Conservation (phyloP, 2,888 invertebrate genomes). For the Pollenia amentaria region DNA sequence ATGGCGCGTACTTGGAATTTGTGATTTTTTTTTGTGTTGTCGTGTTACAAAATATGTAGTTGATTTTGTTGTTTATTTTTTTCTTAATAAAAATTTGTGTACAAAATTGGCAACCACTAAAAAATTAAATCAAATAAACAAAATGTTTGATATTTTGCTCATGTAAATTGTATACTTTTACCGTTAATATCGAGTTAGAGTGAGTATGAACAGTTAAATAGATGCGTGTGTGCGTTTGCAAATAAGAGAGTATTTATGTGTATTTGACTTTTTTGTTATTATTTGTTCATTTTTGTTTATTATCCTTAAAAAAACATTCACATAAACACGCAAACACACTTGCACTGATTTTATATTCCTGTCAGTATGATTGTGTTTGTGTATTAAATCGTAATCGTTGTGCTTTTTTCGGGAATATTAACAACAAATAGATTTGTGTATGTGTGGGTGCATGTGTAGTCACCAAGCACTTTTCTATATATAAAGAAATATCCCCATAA, state of each 20-base stretch:
- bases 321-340: background rate
- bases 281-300: conserved; percentile 38
- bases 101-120: background rate
- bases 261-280: conserved; percentile 15
- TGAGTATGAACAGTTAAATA: conserved; percentile 29
- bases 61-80: background rate
- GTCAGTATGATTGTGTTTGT: background rate
- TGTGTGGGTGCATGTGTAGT: conserved; percentile 20
- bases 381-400: background rate
- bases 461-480: conserved; percentile 17
- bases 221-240: background rate
- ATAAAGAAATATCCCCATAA: background rate
- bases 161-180: background rate
- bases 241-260: background rate
- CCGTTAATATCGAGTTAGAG: conserved; percentile 23
- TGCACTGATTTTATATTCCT: background rate
- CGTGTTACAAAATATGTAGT: background rate
- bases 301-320: background rate
- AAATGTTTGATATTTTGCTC: background rate
- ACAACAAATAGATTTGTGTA: conserved; percentile 18
- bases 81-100: background rate
- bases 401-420: background rate
- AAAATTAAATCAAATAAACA: background rate
- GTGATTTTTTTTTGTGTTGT: background rate
- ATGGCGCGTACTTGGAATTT: conserved; percentile 65